A percentile compares a stretch with the other conserved stretches of the same genome.
phyloP scores from a whole-genome alignment of 2,797 vertebrate genomes.

The Peromyscus attwateri region DNA sequence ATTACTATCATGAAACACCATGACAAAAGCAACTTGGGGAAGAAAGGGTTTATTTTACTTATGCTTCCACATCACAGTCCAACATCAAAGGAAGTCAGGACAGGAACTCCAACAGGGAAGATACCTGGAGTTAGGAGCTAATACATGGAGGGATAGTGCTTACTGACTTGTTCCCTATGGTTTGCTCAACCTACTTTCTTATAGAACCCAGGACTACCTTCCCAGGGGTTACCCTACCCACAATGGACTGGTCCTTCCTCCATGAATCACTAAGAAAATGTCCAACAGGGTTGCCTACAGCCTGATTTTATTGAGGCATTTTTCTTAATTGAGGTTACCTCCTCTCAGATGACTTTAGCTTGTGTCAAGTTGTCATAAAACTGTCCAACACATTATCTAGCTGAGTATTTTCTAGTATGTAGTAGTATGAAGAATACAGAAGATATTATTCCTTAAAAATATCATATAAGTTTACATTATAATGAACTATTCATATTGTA shows the following conservation, averaged over 20 bases:
- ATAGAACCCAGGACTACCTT: background rate
- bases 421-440: background rate
- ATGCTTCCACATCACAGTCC: background rate
- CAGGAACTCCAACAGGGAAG: background rate
- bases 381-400: background rate
- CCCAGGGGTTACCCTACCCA: background rate
- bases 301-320: background rate
- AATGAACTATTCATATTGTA: background rate
- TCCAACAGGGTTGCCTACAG: background rate
- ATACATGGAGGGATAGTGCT: background rate
- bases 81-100: background rate
- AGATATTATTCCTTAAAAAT: background rate
- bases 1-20: background rate
- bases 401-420: constrained; percentile 1
- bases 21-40: background rate
- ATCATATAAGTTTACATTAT: background rate
- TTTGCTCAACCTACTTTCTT: background rate
- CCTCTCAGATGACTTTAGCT: background rate
- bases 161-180: background rate
- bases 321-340: background rate
- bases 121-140: background rate
- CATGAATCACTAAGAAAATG: background rate
- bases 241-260: background rate
- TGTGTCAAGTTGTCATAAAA: background rate
- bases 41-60: background rate